phyloP scores from a whole-genome alignment of 2,113 vertebrate species.

The Cepphus grylle region DNA sequence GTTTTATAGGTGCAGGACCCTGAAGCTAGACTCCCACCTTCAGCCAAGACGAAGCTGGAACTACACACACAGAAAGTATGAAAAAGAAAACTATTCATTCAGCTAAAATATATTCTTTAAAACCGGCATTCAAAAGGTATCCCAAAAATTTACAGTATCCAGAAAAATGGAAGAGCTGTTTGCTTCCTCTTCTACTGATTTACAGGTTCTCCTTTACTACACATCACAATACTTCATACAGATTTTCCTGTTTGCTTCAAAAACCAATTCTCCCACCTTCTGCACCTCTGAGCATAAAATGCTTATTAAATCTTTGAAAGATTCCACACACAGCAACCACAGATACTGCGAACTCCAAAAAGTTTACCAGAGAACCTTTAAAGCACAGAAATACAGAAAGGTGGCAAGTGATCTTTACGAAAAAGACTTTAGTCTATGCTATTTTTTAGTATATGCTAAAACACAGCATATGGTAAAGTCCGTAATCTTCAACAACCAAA shows the following conservation, averaged over 20 bases:
- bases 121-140: background rate
- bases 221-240: background rate
- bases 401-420: background rate
- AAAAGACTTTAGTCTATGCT: background rate
- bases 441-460: background rate
- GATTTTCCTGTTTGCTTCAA: background rate
- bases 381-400: background rate
- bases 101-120: background rate
- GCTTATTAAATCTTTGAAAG: background rate
- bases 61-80: background rate
- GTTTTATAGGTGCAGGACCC: background rate
- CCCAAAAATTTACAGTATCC: background rate
- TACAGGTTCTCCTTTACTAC: background rate
- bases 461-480: background rate
- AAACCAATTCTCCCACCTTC: background rate
- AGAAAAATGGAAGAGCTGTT: background rate
- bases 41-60: background rate
- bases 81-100: background rate
- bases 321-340: background rate
- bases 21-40: background rate
- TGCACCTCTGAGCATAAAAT: background rate
- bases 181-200: background rate
- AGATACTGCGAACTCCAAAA: background rate
- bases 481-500: background rate
- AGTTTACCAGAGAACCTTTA: background rate